Evolutionary conservation across 2,113 vertebrate species (phyloP).

Genomic region (Epinephelus cyanopodus): DNA sequence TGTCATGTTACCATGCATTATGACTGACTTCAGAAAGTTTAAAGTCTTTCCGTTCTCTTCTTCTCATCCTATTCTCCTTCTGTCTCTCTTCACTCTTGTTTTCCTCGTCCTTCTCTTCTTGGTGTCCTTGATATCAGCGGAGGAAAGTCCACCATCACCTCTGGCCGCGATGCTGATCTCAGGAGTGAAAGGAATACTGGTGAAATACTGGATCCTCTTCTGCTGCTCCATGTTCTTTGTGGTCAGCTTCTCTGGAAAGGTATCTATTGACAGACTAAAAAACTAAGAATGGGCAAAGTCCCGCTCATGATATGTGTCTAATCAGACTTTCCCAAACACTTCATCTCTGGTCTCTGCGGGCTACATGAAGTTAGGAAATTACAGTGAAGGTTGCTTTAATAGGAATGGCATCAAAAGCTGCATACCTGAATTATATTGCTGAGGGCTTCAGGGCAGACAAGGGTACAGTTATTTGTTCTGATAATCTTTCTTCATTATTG

Average conservation of each 20-base stretch:
- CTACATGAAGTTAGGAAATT: background rate
- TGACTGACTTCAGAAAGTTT: background rate
- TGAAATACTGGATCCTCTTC: constrained; percentile 86
- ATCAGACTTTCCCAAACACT: background rate
- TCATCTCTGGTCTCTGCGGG: background rate
- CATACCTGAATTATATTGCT: background rate
- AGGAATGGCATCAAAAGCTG: background rate
- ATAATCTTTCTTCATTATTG: background rate
- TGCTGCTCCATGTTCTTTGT: constrained; percentile 86
- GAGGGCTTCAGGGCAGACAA: background rate
- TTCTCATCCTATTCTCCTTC: background rate
- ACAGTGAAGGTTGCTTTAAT: background rate
- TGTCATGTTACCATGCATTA: background rate
- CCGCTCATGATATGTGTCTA: background rate
- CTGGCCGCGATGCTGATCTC: constrained; percentile 78
- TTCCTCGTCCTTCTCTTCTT: background rate
- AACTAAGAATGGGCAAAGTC: background rate
- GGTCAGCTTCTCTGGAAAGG: constrained; percentile 85
- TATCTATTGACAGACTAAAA: constrained; percentile 22
- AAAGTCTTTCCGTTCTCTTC: background rate
- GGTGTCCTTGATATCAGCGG: constrained; percentile 55
- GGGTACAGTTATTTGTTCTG: background rate
- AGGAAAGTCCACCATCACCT: constrained; percentile 56
- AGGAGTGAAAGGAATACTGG: constrained; percentile 78
- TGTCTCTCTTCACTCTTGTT: background rate